These are phyloP conservation scores for Paramisgurnus dabryanus DNA, from an alignment of 2,113 vertebrate species.

Conservation along the genomic window DNA sequence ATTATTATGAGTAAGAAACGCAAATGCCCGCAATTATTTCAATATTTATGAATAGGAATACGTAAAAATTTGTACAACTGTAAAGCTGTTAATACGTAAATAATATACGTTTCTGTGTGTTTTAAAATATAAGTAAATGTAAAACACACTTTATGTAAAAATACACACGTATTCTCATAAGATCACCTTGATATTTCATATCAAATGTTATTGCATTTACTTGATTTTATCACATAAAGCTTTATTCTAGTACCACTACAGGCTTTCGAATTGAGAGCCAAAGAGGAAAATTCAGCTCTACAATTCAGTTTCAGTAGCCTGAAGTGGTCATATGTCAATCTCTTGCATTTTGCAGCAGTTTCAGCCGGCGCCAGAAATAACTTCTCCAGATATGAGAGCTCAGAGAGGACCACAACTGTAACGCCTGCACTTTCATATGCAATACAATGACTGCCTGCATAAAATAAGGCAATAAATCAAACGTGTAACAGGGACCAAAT, in stretches of 20 bases:
- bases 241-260: neutral
- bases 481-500: constrained; percentile 18
- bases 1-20: too few relatives aligned
- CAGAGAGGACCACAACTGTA: constrained; percentile 21
- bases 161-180: too few relatives aligned
- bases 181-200: neutral
- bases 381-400: constrained; percentile 33
- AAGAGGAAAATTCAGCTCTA: constrained; percentile 26
- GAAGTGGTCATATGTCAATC: constrained; percentile 51
- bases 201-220: neutral
- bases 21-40: too few relatives aligned
- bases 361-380: constrained; percentile 38
- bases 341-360: constrained; percentile 46
- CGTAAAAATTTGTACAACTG: too few relatives aligned
- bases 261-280: neutral
- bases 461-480: constrained; percentile 33
- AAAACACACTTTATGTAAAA: too few relatives aligned
- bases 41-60: too few relatives aligned
- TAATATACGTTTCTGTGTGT: too few relatives aligned
- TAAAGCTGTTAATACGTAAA: too few relatives aligned
- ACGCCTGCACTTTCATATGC: constrained; percentile 1
- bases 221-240: neutral
- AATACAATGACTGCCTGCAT: constrained; percentile 1
- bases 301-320: constrained; percentile 44
- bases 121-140: too few relatives aligned